These are phyloP conservation scores for Mimumesa dahlbomi DNA, from an alignment of 2,888 invertebrate species.

Conservation along the genomic window DNA sequence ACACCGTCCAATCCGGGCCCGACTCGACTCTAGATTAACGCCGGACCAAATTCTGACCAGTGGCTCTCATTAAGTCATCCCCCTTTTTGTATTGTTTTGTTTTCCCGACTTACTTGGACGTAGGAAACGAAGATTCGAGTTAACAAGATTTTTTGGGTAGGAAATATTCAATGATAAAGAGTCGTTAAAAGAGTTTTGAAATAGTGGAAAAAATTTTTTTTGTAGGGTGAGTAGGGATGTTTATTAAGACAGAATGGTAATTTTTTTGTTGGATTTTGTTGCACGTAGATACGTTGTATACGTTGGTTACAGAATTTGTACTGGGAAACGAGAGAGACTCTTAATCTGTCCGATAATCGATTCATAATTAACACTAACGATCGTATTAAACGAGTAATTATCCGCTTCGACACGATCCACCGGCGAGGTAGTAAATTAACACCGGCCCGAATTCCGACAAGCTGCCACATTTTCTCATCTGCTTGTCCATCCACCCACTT, in stretches of 20 bases:
- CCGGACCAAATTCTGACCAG: conserved; percentile 69
- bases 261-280: no score
- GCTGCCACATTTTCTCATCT: conserved; percentile 9
- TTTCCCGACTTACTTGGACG: no score
- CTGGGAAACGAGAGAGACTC: not conserved
- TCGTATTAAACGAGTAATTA: conserved; percentile 51
- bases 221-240: no score
- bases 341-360: conserved; percentile 19
- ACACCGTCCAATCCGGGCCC: conserved; percentile 71
- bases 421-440: conserved; percentile 31
- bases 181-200: no score
- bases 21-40: conserved; percentile 67
- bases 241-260: no score
- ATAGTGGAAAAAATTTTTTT: no score
- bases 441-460: conserved; percentile 20
- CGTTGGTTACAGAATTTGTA: conserved; percentile 24
- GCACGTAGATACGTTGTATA: no score
- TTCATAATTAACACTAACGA: conserved; percentile 46
- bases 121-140: no score
- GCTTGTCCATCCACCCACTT: conserved; percentile 16
- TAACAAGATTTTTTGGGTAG: no score
- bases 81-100: not conserved
- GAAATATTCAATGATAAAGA: no score
- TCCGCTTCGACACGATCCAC: conserved; percentile 20
- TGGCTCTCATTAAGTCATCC: conserved; percentile 66